These are phyloP conservation scores for Potamarius usumacintae DNA, from an alignment of 2,113 vertebrate genomes.

Conservation along the genomic window DNA sequence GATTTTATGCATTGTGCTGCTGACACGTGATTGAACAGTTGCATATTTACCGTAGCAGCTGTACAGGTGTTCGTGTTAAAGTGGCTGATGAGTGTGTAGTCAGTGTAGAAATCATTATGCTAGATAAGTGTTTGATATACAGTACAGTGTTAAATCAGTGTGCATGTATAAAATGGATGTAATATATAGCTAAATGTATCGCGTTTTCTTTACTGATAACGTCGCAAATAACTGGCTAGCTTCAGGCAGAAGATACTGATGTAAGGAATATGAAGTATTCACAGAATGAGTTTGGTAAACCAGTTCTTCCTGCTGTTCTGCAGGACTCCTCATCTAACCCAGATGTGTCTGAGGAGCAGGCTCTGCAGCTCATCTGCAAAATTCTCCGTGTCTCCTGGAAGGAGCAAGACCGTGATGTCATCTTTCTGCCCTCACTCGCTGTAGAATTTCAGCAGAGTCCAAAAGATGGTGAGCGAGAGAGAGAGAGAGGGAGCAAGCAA, in stretches of 20 bases:
- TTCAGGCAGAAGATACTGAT: neutral
- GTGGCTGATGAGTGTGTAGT: neutral
- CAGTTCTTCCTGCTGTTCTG: neutral
- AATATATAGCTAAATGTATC: neutral
- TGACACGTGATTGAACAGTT: neutral
- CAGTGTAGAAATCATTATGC: neutral
- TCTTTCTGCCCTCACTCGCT: constrained; percentile 91
- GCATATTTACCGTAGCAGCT: neutral
- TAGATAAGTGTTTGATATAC: neutral
- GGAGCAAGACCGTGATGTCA: constrained; percentile 93
- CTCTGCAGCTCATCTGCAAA: constrained; percentile 96
- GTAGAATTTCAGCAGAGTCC: constrained; percentile 90
- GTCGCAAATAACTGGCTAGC: neutral
- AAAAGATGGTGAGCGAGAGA: constrained; percentile 82
- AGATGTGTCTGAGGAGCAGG: constrained; percentile 94
- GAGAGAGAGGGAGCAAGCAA: too few relatives aligned
- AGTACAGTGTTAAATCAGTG: neutral
- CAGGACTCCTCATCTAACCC: constrained; percentile 86
- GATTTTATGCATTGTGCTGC: neutral
- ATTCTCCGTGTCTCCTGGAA: constrained; percentile 98
- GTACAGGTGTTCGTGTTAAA: neutral
- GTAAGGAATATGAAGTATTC: neutral
- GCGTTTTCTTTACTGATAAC: neutral
- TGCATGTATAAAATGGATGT: too few relatives aligned
- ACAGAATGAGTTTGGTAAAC: neutral